A percentile compares a stretch with the other conserved stretches of the same genome.
Evolutionary conservation across 1,140 invertebrate species (phyloP).

Genomic region (Caenorhabditis inopinata): DNA sequence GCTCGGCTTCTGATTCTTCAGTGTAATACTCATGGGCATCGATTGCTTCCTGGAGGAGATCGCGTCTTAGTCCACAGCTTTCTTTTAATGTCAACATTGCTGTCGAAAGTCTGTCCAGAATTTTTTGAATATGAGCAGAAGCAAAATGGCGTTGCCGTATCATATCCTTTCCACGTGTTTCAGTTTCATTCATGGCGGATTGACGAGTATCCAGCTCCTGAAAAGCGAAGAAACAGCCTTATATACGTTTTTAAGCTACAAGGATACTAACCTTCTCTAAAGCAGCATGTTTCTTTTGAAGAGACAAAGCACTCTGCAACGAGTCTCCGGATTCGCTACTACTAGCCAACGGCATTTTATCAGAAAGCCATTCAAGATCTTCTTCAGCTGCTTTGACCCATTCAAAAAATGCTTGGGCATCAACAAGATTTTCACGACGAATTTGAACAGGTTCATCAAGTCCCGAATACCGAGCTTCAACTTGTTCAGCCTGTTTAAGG

Average conservation of each 20-base stretch:
- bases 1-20: slow-evolving; percentile 81
- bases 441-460: slow-evolving; percentile 86
- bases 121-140: slow-evolving; percentile 73
- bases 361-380: slow-evolving; percentile 94
- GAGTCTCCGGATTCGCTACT: slow-evolving; percentile 90
- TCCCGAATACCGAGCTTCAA: slow-evolving; percentile 74
- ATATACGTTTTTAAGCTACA: not conserved
- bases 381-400: slow-evolving; percentile 86
- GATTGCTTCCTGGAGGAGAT: slow-evolving; percentile 78
- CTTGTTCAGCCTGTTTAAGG: slow-evolving; percentile 71
- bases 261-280: slow-evolving; percentile 74
- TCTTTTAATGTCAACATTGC: slow-evolving; percentile 70
- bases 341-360: slow-evolving; percentile 90
- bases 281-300: slow-evolving; percentile 91
- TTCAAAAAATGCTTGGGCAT: slow-evolving; percentile 80
- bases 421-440: slow-evolving; percentile 82
- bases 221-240: not conserved
- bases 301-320: slow-evolving; percentile 90
- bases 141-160: slow-evolving; percentile 82
- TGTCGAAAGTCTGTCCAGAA: slow-evolving; percentile 71
- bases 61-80: slow-evolving; percentile 77
- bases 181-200: slow-evolving; percentile 76
- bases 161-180: slow-evolving; percentile 75
- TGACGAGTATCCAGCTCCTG: slow-evolving; percentile 80
- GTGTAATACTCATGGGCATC: slow-evolving; percentile 84